Percentiles rank a stretch among this genome's conserved stretches.
Conservation (phyloP, 1,140 invertebrate genomes). For the Ganaspis sp. region DNA sequence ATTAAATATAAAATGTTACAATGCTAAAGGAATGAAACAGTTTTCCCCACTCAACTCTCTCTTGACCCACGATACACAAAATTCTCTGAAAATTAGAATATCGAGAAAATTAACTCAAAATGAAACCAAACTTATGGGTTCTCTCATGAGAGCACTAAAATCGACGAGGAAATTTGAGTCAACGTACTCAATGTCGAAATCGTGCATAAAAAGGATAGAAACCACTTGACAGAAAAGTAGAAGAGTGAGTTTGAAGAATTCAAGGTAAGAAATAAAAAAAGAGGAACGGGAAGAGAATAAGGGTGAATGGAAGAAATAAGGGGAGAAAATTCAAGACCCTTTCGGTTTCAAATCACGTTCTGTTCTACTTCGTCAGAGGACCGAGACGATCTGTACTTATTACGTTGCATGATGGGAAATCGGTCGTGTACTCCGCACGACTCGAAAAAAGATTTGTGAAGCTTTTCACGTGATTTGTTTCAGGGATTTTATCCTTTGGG, state of each 20-base stretch:
- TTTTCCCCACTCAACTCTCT: too few species aligned
- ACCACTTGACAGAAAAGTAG: neutral
- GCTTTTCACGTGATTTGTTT: conserved; percentile 25
- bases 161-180: neutral
- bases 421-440: neutral
- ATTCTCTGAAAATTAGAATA: too few species aligned
- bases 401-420: conserved; percentile 20
- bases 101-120: too few species aligned
- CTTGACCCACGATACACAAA: too few species aligned
- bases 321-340: conserved; percentile 8
- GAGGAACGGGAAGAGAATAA: neutral
- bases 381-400: conserved; percentile 1
- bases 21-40: too few species aligned
- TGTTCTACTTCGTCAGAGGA: neutral
- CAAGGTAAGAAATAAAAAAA: neutral
- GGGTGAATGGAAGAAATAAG: neutral
- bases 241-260: neutral
- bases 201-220: neutral
- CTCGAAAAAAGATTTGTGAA: conserved; percentile 10
- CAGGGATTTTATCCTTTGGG: neutral
- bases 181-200: neutral
- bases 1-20: too few species aligned
- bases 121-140: too few species aligned
- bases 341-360: conserved; percentile 19
- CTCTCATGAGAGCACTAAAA: too few species aligned